These are phyloP conservation scores for Hyaena hyaena DNA, from an alignment of 2,113 vertebrate species.

Conservation along the genomic window DNA sequence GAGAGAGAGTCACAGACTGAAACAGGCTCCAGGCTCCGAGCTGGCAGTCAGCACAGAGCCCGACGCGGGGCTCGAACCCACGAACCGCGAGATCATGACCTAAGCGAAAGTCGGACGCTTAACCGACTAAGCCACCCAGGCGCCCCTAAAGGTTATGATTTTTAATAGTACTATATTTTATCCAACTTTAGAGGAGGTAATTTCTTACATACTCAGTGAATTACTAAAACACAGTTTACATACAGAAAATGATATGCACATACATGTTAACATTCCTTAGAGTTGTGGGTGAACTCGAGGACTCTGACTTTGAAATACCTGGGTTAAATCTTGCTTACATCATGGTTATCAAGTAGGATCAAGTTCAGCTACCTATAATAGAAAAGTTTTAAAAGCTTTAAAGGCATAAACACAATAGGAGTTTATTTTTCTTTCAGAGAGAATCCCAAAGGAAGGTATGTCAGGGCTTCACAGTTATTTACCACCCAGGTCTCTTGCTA, in stretches of 20 bases:
- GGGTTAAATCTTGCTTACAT: neutral
- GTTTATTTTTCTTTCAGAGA: neutral
- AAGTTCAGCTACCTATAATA: neutral
- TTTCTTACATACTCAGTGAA: neutral
- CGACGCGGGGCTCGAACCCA: too few species aligned
- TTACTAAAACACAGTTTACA: constrained; percentile 17
- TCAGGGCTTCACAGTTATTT: neutral
- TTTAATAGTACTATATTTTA: neutral
- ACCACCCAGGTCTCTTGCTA: neutral
- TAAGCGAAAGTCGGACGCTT: too few species aligned
- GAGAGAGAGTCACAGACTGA: too few species aligned
- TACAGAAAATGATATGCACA: neutral
- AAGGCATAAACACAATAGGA: neutral
- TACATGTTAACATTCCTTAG: neutral
- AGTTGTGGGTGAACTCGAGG: neutral
- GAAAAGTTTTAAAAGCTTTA: neutral
- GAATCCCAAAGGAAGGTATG: neutral
- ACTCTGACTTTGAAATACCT: neutral
- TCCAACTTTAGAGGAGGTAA: neutral
- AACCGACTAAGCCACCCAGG: too few species aligned
- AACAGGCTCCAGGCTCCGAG: too few species aligned
- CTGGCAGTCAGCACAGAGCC: too few species aligned
- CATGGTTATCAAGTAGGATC: neutral
- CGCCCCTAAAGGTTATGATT: neutral
- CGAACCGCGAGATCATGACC: too few species aligned